Evolutionary conservation across 2,888 invertebrate genomes (phyloP).

Genomic region (Corbicula japonica): DNA sequence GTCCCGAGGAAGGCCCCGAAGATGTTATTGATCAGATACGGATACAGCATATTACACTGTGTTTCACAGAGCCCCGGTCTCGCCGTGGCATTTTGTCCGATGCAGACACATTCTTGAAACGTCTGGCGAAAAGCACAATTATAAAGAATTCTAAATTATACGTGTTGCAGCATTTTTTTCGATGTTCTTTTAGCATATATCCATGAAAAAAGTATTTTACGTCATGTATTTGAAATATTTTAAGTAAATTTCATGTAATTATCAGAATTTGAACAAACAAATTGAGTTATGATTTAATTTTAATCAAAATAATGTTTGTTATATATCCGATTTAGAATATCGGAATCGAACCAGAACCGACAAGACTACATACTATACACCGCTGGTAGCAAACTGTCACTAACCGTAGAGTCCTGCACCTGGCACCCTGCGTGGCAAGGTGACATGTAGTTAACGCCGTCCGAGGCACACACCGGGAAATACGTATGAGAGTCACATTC

Average conservation of each 20-base stretch:
- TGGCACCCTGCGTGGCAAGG: slow-evolving; percentile 78
- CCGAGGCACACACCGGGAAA: slow-evolving; percentile 77
- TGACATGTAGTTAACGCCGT: slow-evolving; percentile 75
- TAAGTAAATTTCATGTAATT: no score
- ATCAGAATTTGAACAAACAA: no score
- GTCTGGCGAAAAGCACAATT: slow-evolving; percentile 24
- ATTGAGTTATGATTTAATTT: no score
- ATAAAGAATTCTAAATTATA: not conserved
- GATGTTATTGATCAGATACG: slow-evolving; percentile 58
- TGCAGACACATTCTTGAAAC: slow-evolving; percentile 46
- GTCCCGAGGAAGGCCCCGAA: slow-evolving; percentile 66
- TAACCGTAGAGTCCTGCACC: slow-evolving; percentile 48
- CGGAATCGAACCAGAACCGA: no score
- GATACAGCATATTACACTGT: slow-evolving; percentile 68
- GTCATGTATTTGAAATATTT: no score
- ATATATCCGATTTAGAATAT: no score
- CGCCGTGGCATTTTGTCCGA: slow-evolving; percentile 55
- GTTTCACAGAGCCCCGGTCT: slow-evolving; percentile 71
- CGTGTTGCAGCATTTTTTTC: no score
- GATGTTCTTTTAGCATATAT: no score
- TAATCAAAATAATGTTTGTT: no score
- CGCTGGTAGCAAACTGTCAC: not conserved
- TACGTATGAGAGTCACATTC: slow-evolving; percentile 69
- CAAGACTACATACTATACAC: no score
- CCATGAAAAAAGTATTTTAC: no score